These are phyloP conservation scores for Mythimna albipuncta DNA, from an alignment of 2,888 invertebrate species.

Conservation along the genomic window DNA sequence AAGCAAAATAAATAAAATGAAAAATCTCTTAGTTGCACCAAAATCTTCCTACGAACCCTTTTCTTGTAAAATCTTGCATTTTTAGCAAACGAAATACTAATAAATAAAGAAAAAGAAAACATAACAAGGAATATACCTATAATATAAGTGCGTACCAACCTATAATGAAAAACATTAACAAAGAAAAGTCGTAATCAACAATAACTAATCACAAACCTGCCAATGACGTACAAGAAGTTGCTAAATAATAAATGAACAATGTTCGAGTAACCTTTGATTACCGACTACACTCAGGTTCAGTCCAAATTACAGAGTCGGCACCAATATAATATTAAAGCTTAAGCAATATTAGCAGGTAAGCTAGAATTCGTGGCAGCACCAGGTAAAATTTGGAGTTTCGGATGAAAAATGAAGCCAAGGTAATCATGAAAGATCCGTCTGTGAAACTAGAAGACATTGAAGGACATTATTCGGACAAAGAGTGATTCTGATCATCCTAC, in stretches of 20 bases:
- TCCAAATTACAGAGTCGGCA: slow-evolving; percentile 45
- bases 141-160: background rate
- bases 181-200: slow-evolving; percentile 16
- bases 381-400: background rate
- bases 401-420: background rate
- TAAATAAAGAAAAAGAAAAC: background rate
- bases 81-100: too few species aligned
- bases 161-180: background rate
- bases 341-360: slow-evolving; percentile 20
- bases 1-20: too few species aligned
- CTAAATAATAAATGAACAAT: slow-evolving; percentile 51
- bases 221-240: slow-evolving; percentile 29
- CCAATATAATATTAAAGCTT: slow-evolving; percentile 30
- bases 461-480: background rate
- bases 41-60: too few species aligned
- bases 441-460: background rate
- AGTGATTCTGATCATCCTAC: background rate
- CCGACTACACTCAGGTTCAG: slow-evolving; percentile 14
- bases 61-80: too few species aligned
- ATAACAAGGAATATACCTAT: background rate
- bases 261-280: slow-evolving; percentile 49
- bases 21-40: too few species aligned
- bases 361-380: slow-evolving; percentile 14
- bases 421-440: background rate
- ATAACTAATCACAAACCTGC: slow-evolving; percentile 3